Conservation (phyloP, 1,140 invertebrate genomes). For the Ctenoplectra terminalis region DNA sequence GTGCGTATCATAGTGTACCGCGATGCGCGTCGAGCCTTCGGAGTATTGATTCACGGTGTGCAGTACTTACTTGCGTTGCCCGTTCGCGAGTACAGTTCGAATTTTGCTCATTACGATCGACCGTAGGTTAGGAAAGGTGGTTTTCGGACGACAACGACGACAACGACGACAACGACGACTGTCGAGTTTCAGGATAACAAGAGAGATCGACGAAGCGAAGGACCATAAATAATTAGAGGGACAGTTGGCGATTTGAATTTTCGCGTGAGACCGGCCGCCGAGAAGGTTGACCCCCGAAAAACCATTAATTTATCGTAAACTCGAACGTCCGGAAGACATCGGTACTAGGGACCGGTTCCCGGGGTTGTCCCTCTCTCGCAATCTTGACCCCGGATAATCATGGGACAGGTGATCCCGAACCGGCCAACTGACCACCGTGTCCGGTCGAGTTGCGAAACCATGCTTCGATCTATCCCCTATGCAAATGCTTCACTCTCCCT, state of each 20-base stretch:
- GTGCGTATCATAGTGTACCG: too few species aligned
- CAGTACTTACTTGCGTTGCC: too few species aligned
- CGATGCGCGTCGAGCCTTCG: too few species aligned
- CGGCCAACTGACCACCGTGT: constrained; percentile 71
- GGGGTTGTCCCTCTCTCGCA: constrained; percentile 56
- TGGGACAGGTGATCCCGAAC: constrained; percentile 78
- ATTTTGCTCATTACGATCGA: too few species aligned
- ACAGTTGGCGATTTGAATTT: constrained; percentile 67
- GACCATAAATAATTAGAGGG: constrained; percentile 72
- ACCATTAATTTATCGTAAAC: constrained; percentile 80
- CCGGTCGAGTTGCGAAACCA: constrained; percentile 41
- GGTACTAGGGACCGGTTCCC: constrained; percentile 40
- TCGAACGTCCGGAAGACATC: constrained; percentile 52
- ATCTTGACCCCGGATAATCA: constrained; percentile 81
- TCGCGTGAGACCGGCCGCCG: constrained; percentile 60
- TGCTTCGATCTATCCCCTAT: constrained; percentile 69
- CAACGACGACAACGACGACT: too few species aligned
- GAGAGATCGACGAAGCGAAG: constrained; percentile 44
- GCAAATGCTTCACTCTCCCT: constrained; percentile 66
- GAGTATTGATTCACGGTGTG: too few species aligned
- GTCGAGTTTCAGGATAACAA: too few species aligned
- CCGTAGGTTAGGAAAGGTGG: too few species aligned
- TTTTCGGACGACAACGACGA: too few species aligned
- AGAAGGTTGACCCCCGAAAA: constrained; percentile 58
- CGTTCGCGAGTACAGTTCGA: too few species aligned